Evolutionary conservation across 2,797 vertebrate species (phyloP).

Genomic region (Sarcophilus harrisii): DNA sequence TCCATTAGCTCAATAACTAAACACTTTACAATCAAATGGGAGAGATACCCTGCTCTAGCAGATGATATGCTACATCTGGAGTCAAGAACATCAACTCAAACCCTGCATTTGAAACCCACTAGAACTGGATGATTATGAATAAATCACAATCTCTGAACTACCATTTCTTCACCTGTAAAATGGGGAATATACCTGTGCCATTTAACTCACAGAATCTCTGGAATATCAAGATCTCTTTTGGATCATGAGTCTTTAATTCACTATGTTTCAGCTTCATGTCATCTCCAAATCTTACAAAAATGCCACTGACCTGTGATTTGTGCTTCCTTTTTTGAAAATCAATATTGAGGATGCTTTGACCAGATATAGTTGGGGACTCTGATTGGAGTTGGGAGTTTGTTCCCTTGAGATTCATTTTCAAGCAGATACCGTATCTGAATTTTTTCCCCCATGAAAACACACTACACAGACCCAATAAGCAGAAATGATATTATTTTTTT

Average conservation of each 20-base stretch:
- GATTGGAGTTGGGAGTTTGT: not conserved
- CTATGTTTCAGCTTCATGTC: not conserved
- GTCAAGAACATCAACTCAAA: not conserved
- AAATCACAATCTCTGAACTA: not conserved
- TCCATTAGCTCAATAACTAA: conserved; percentile 18
- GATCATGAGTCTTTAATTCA: not conserved
- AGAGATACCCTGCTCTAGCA: not conserved
- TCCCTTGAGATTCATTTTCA: not conserved
- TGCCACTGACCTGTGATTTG: not conserved
- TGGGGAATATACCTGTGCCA: not conserved
- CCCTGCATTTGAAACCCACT: not conserved
- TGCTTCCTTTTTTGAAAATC: not conserved
- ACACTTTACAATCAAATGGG: conserved; percentile 23
- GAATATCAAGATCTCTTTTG: not conserved
- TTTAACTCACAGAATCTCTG: not conserved
- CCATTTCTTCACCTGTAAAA: not conserved
- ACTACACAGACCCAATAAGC: not conserved
- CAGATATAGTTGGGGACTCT: not conserved
- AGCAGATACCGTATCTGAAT: not conserved
- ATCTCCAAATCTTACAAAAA: not conserved
- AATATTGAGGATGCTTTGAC: not conserved
- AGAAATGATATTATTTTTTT: not conserved
- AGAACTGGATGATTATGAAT: not conserved
- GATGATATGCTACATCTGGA: not conserved
- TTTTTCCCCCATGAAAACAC: not conserved